Percentiles rank a stretch among this genome's conserved stretches.
phyloP scores from a whole-genome alignment of 2,888 invertebrate genomes.

The Tetragnatha montana region DNA sequence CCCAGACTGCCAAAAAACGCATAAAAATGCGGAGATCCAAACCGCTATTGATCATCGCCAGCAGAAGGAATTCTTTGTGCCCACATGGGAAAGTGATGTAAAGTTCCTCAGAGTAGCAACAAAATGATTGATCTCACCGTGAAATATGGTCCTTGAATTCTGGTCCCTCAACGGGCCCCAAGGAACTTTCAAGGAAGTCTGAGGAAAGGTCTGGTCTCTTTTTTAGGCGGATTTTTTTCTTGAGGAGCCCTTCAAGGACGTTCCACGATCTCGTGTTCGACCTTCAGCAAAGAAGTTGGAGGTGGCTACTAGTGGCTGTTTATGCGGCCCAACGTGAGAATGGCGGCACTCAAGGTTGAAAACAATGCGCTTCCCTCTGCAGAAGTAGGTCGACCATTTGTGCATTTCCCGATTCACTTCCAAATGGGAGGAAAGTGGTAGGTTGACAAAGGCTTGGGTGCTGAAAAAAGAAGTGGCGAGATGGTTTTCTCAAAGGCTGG shows the following conservation, averaged over 20 bases:
- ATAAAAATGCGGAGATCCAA: slow-evolving; percentile 2
- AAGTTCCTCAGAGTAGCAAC: slow-evolving; percentile 46
- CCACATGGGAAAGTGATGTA: slow-evolving; percentile 62
- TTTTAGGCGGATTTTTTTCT: slow-evolving; percentile 29
- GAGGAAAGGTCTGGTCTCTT: slow-evolving; percentile 54
- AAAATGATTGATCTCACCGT: slow-evolving; percentile 65
- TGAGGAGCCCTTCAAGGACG: slow-evolving; percentile 59
- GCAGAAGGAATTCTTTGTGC: slow-evolving; percentile 50
- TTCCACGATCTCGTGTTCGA: slow-evolving; percentile 63
- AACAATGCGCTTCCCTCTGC: too few relatives aligned
- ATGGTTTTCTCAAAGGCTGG: too few relatives aligned
- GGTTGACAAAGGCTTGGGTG: too few relatives aligned
- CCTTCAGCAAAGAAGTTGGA: slow-evolving; percentile 41
- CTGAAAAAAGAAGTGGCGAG: too few relatives aligned
- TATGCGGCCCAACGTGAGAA: too few relatives aligned
- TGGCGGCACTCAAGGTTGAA: too few relatives aligned
- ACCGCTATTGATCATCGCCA: slow-evolving; percentile 46
- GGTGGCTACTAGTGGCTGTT: neutral
- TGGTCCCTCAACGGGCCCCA: slow-evolving; percentile 32
- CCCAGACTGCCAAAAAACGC: slow-evolving; percentile 19
- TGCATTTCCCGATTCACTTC: too few relatives aligned
- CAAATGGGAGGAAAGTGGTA: too few relatives aligned
- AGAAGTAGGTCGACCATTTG: too few relatives aligned
- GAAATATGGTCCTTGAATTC: slow-evolving; percentile 65
- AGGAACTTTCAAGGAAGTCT: slow-evolving; percentile 63